Percentiles rank a stretch among this genome's conserved stretches.
Evolutionary conservation across 1,140 invertebrate genomes (phyloP).

Genomic region (Drosophila orena): DNA sequence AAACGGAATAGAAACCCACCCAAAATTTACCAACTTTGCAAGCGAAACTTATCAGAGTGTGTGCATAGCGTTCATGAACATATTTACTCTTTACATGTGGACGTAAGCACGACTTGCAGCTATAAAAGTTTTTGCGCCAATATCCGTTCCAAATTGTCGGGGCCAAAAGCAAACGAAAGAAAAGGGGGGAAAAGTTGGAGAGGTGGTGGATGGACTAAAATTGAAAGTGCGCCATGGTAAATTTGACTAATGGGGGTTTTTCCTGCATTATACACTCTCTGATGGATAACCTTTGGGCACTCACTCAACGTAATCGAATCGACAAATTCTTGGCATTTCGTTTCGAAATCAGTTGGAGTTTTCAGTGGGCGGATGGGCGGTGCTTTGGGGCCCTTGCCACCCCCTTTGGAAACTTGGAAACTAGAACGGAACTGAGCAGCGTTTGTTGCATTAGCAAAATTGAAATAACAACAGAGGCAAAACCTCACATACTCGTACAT

Average conservation of each 20-base stretch:
- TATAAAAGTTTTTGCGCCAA: slow-evolving; percentile 61
- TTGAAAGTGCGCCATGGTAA: slow-evolving; percentile 64
- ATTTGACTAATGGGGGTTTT: slow-evolving; percentile 60
- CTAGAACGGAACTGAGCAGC: slow-evolving; percentile 69
- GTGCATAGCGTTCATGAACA: slow-evolving; percentile 5
- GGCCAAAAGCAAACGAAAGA: slow-evolving; percentile 14
- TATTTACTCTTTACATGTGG: slow-evolving; percentile 6
- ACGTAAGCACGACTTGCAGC: slow-evolving; percentile 5
- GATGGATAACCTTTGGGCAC: slow-evolving; percentile 65
- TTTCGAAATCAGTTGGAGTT: slow-evolving; percentile 49
- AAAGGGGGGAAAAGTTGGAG: not conserved
- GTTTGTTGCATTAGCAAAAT: slow-evolving; percentile 75
- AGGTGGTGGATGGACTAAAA: slow-evolving; percentile 36
- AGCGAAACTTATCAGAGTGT: slow-evolving; percentile 14
- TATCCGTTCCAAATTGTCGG: slow-evolving; percentile 68
- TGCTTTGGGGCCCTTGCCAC: not conserved
- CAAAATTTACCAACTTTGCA: slow-evolving; percentile 16
- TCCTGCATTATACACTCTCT: not conserved
- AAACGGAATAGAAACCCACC: slow-evolving; percentile 27
- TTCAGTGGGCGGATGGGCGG: slow-evolving; percentile 17
- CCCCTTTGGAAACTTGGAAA: slow-evolving; percentile 40
- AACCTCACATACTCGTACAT: not conserved
- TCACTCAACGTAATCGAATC: slow-evolving; percentile 70
- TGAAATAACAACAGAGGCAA: slow-evolving; percentile 53
- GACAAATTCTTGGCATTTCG: slow-evolving; percentile 67